phyloP scores from a whole-genome alignment of 2,888 invertebrate species.

The Eucera pruinosa region DNA sequence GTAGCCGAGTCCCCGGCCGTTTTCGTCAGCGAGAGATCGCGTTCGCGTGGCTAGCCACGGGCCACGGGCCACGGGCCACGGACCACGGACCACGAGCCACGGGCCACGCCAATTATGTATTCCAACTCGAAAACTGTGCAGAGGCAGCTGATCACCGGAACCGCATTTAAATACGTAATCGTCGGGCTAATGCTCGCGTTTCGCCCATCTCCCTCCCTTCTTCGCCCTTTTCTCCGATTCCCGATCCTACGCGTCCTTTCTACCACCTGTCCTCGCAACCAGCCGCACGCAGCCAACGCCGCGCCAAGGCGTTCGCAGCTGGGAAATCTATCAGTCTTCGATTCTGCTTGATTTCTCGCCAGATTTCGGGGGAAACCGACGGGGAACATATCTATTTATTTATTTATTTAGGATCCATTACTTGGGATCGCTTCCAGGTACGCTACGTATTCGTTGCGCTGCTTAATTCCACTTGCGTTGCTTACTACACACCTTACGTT shows the following conservation, averaged over 20 bases:
- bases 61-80: no score
- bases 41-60: slow-evolving; percentile 73
- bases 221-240: slow-evolving; percentile 34
- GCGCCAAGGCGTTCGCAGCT: background rate
- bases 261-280: slow-evolving; percentile 32
- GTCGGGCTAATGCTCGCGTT: slow-evolving; percentile 76
- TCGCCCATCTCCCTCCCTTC: slow-evolving; percentile 52
- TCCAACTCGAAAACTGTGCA: slow-evolving; percentile 59
- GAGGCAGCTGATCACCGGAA: slow-evolving; percentile 82
- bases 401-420: no score
- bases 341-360: no score
- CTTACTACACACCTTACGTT: no score
- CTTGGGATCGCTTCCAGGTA: no score
- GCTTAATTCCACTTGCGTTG: no score
- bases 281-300: slow-evolving; percentile 16
- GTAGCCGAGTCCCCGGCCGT: background rate
- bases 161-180: slow-evolving; percentile 79
- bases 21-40: slow-evolving; percentile 17
- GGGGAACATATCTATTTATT: no score
- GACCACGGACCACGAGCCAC: no score
- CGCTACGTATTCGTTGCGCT: no score
- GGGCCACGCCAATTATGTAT: no score
- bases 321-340: slow-evolving; percentile 9
- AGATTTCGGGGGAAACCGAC: no score
- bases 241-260: background rate